Conservation (phyloP, 2,797 vertebrate genomes). For the Manis crassicaudata region DNA sequence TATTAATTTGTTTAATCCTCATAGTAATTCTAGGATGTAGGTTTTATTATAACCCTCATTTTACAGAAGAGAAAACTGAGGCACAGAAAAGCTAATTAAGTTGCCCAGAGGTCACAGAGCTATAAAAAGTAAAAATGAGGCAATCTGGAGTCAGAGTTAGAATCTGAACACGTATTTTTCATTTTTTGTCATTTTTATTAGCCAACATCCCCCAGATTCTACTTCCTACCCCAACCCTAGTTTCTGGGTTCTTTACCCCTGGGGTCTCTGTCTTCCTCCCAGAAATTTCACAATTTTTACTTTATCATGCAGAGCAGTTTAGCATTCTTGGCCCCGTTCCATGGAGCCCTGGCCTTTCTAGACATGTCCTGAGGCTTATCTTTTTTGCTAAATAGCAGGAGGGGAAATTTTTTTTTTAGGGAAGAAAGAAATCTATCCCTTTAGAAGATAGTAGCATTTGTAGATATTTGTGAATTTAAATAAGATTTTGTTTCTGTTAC, state of each 20-base stretch:
- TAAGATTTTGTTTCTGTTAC: background rate
- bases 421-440: background rate
- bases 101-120: background rate
- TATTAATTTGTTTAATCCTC: constrained; percentile 7
- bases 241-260: background rate
- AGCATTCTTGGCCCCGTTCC: background rate
- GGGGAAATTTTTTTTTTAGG: too few relatives aligned
- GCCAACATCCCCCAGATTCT: background rate
- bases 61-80: background rate
- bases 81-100: background rate
- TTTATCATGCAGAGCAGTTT: background rate
- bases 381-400: background rate
- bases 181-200: background rate
- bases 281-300: background rate
- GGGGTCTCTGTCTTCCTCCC: background rate
- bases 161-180: background rate
- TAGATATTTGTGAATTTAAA: constrained; percentile 11
- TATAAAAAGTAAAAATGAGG: background rate
- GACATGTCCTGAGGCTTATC: background rate
- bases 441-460: background rate
- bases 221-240: background rate
- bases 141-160: background rate
- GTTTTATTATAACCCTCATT: background rate
- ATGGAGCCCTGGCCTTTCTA: background rate
- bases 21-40: background rate